These are phyloP conservation scores for Megathymus violae DNA, from an alignment of 1,140 invertebrate genomes.

Conservation along the genomic window DNA sequence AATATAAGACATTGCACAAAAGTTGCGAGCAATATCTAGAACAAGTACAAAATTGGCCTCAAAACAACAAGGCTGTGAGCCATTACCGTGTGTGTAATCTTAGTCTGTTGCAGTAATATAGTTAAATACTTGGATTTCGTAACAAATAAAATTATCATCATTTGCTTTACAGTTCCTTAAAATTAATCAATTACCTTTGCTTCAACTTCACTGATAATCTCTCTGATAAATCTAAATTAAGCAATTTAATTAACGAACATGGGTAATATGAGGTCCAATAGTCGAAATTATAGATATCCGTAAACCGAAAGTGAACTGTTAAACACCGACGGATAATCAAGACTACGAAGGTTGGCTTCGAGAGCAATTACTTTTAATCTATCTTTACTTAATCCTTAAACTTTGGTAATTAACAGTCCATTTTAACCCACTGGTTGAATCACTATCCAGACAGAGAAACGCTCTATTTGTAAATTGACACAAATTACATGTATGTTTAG, in stretches of 20 bases:
- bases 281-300: slow-evolving; percentile 18
- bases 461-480: slow-evolving; percentile 6
- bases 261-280: slow-evolving; percentile 6
- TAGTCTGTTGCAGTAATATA: no score
- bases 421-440: no score
- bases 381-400: slow-evolving; percentile 58
- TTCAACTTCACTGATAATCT: no score
- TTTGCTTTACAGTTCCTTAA: no score
- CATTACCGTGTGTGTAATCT: no score
- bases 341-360: slow-evolving; percentile 35
- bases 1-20: no score
- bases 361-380: slow-evolving; percentile 61
- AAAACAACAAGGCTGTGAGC: no score
- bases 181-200: no score
- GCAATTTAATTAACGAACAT: slow-evolving; percentile 15
- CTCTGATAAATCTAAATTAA: slow-evolving; percentile 1
- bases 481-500: slow-evolving; percentile 8
- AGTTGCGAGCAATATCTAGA: no score
- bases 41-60: no score
- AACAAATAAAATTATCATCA: no score
- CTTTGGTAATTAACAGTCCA: slow-evolving; percentile 58
- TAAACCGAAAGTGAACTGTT: slow-evolving; percentile 30
- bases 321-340: slow-evolving; percentile 48
- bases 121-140: no score
- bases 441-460: slow-evolving; percentile 1